Percentiles rank a stretch among this genome's conserved stretches.
Evolutionary conservation across 2,113 vertebrate species (phyloP).

Genomic region (Cynopterus brachyotis): DNA sequence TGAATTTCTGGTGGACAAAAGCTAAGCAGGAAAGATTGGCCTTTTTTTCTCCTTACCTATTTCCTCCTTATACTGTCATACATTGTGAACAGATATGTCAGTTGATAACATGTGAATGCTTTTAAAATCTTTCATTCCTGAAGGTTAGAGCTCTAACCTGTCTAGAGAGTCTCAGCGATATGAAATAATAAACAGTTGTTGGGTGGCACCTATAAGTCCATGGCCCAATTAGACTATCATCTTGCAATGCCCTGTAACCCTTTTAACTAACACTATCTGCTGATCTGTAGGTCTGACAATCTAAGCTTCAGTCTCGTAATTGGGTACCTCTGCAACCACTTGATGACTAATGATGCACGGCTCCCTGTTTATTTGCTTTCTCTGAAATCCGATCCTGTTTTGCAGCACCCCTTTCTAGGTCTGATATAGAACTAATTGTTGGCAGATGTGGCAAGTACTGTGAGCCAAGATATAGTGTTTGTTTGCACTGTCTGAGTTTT

Average conservation of each 20-base stretch:
- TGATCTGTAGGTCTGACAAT: constrained; percentile 64
- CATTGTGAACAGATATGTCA: constrained; percentile 33
- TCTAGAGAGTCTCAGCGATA: neutral
- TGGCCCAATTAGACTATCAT: constrained; percentile 59
- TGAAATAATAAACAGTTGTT: constrained; percentile 62
- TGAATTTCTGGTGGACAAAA: neutral
- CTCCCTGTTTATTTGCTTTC: constrained; percentile 92
- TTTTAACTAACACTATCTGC: constrained; percentile 69
- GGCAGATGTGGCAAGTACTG: constrained; percentile 90
- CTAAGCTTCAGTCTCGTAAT: constrained; percentile 50
- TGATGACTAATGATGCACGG: constrained; percentile 86
- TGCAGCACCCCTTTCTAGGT: constrained; percentile 82
- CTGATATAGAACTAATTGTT: constrained; percentile 91
- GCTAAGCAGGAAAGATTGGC: neutral
- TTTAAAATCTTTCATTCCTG: constrained; percentile 42
- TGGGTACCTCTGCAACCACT: constrained; percentile 70
- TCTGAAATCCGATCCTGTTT: constrained; percentile 88
- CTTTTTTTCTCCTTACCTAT: constrained; percentile 40
- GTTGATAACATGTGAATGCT: constrained; percentile 21
- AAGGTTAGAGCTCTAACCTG: neutral
- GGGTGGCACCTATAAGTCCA: constrained; percentile 59
- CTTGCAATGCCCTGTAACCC: constrained; percentile 68
- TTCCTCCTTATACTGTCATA: constrained; percentile 15
- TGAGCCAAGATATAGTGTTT: constrained; percentile 89
- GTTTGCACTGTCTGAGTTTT: constrained; percentile 95